phyloP scores from a whole-genome alignment of 1,140 invertebrate genomes.

The Manduca sexta region DNA sequence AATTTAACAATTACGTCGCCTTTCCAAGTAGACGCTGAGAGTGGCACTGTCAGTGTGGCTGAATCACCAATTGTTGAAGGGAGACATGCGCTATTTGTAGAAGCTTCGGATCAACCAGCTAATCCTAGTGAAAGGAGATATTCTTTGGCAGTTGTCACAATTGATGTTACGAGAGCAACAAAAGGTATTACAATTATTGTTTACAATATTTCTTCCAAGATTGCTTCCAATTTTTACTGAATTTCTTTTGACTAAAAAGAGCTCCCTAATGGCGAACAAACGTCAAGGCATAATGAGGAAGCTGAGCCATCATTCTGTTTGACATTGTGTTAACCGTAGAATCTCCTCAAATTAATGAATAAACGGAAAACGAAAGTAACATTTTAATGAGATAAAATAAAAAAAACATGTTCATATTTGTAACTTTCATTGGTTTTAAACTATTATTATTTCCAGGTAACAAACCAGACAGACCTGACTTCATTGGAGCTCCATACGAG shows the following conservation, averaged over 20 bases:
- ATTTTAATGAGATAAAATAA: background rate
- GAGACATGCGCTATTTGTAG: constrained; percentile 85
- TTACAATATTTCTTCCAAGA: background rate
- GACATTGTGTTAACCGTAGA: no score
- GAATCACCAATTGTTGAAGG: constrained; percentile 79
- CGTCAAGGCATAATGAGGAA: no score
- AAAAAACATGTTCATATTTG: background rate
- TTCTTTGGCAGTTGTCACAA: constrained; percentile 87
- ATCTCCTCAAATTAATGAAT: no score
- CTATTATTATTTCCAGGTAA: constrained; percentile 63
- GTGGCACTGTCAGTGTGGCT: constrained; percentile 81
- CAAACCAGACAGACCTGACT: constrained; percentile 79
- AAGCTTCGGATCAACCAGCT: constrained; percentile 85
- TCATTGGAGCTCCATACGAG: constrained; percentile 90
- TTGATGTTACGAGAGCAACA: constrained; percentile 77
- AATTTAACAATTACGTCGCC: constrained; percentile 78
- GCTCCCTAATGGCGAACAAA: no score
- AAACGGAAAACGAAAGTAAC: no score
- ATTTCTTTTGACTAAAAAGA: no score
- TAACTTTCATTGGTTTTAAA: background rate
- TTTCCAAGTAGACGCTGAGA: constrained; percentile 81
- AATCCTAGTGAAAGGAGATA: constrained; percentile 87
- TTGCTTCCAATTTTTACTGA: no score
- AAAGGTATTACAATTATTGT: constrained; percentile 58
- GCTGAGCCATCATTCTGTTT: no score